phyloP scores from a whole-genome alignment of 2,888 invertebrate species.

The Apotomis betuletana region DNA sequence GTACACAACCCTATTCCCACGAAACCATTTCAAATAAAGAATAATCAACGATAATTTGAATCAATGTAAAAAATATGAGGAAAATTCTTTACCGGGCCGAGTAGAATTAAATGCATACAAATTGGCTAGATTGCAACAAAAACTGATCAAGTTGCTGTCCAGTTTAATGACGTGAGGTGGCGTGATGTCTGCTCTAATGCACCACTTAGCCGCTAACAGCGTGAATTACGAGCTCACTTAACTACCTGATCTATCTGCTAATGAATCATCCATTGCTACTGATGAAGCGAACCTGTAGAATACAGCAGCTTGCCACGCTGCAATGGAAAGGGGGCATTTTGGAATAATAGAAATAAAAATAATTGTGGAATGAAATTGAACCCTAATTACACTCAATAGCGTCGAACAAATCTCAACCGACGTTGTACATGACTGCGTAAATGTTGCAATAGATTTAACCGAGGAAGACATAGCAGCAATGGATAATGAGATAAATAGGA shows the following conservation, averaged over 20 bases:
- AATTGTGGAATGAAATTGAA: conserved; percentile 11
- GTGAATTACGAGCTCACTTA: conserved; percentile 10
- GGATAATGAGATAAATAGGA: conserved; percentile 31
- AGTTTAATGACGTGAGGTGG: conserved; percentile 55
- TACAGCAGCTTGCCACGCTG: not conserved
- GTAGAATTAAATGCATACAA: conserved; percentile 57
- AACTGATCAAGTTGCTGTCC: conserved; percentile 43
- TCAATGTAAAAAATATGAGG: conserved; percentile 40
- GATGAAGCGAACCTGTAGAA: not conserved
- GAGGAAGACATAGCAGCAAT: conserved; percentile 26
- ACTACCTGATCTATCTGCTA: conserved; percentile 10
- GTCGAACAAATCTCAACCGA: not conserved
- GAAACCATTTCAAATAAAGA: conserved; percentile 2
- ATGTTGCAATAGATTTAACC: conserved; percentile 28
- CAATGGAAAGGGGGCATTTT: not conserved
- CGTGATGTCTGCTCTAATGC: conserved; percentile 57
- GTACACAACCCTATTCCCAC: conserved; percentile 33
- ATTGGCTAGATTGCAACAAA: conserved; percentile 49
- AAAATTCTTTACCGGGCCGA: conserved; percentile 50
- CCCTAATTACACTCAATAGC: not conserved
- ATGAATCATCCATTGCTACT: conserved; percentile 16
- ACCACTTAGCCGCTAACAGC: conserved; percentile 45
- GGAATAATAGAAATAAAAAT: not conserved
- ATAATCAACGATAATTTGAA: conserved; percentile 25
- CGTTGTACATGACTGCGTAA: conserved; percentile 14